These are phyloP conservation scores for Coelinius sp. DNA, from an alignment of 2,888 invertebrate genomes.

Conservation along the genomic window DNA sequence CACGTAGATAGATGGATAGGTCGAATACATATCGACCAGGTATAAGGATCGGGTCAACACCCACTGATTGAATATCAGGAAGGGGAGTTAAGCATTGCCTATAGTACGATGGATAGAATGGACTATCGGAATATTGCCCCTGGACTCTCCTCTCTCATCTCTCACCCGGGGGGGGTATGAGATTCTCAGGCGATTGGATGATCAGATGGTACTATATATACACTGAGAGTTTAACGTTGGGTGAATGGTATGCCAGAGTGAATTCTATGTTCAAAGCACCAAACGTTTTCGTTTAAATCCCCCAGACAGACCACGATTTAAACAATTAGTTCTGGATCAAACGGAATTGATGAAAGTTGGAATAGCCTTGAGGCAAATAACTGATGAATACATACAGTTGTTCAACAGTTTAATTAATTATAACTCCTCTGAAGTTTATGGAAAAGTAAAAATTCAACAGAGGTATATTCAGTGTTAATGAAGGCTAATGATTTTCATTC, in stretches of 20 bases:
- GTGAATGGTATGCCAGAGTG: conserved; percentile 20
- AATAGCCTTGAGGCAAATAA: conserved; percentile 7
- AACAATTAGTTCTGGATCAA: conserved; percentile 22
- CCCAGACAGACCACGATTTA: conserved; percentile 17
- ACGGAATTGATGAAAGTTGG: conserved; percentile 16
- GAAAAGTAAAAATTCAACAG: not conserved
- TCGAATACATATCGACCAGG: not conserved
- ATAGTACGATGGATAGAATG: conserved; percentile 13
- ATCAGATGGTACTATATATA: conserved; percentile 16
- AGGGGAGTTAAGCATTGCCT: conserved; percentile 1
- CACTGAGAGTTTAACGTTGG: conserved; percentile 16
- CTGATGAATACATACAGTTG: not conserved
- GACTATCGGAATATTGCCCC: conserved; percentile 12
- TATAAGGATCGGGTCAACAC: conserved; percentile 24
- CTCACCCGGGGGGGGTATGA: not conserved
- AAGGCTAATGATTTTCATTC: not conserved
- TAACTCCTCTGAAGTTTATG: not conserved
- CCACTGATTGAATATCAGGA: conserved; percentile 19
- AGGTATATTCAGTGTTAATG: too few relatives aligned
- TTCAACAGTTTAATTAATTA: conserved; percentile 13
- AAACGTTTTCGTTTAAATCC: not conserved
- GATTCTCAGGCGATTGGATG: conserved; percentile 11
- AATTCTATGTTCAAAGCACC: conserved; percentile 7
- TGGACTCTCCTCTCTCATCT: not conserved
- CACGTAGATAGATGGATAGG: not conserved